Percentiles rank a stretch among this genome's conserved stretches.
Conservation (phyloP, 1,140 invertebrate species). For the Neodiprion fabricii region DNA sequence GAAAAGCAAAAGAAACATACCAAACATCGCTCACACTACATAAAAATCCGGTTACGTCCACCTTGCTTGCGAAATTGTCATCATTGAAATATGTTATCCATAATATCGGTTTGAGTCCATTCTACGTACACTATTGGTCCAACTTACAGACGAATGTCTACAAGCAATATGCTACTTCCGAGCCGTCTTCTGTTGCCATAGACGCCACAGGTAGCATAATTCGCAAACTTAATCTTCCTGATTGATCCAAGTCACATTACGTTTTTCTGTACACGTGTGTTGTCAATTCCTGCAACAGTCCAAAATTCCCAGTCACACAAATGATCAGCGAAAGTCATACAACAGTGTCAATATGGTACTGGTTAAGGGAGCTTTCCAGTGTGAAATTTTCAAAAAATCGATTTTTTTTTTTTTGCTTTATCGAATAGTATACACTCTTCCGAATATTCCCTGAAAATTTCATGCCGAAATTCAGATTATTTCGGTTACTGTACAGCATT, state of each 20-base stretch:
- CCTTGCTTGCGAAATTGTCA: slow-evolving; percentile 20
- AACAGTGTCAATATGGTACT: slow-evolving; percentile 25
- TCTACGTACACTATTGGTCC: slow-evolving; percentile 27
- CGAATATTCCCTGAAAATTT: too few species aligned
- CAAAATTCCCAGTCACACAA: slow-evolving; percentile 24
- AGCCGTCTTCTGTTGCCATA: slow-evolving; percentile 14
- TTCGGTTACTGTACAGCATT: too few species aligned
- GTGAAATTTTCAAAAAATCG: too few species aligned
- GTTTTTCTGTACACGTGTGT: slow-evolving; percentile 25
- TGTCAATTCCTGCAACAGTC: neutral
- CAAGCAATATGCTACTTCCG: slow-evolving; percentile 15
- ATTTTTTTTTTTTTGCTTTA: too few species aligned
- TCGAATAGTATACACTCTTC: too few species aligned
- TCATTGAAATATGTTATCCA: slow-evolving; percentile 21
- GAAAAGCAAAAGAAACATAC: slow-evolving; percentile 20
- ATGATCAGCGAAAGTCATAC: slow-evolving; percentile 34
- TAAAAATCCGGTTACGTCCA: slow-evolving; percentile 24
- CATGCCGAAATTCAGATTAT: too few species aligned
- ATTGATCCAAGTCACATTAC: neutral
- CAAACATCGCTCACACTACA: slow-evolving; percentile 19
- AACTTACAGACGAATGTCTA: slow-evolving; percentile 23
- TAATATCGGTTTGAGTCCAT: slow-evolving; percentile 18
- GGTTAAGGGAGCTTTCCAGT: too few species aligned
- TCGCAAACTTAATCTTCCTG: slow-evolving; percentile 17
- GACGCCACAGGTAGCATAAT: slow-evolving; percentile 23